These are phyloP conservation scores for Gnatocerus cornutus DNA, from an alignment of 2,888 invertebrate genomes.

Conservation along the genomic window DNA sequence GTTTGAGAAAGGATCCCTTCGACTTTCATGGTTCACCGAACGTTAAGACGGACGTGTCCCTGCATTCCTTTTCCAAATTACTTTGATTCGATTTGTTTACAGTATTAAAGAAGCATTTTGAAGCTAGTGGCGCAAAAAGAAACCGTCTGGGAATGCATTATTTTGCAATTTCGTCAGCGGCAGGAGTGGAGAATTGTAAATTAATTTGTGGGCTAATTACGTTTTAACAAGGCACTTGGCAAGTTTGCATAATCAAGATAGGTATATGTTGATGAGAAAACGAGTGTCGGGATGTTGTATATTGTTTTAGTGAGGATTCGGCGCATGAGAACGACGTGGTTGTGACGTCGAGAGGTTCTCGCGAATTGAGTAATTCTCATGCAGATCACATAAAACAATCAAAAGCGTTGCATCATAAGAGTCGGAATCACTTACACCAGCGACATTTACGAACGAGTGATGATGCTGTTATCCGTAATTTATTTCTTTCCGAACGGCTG, in stretches of 20 bases:
- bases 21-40: constrained; percentile 40
- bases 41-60: constrained; percentile 23
- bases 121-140: background rate
- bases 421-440: constrained; percentile 60
- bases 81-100: constrained; percentile 24
- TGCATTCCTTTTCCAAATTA: constrained; percentile 30
- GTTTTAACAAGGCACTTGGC: constrained; percentile 51
- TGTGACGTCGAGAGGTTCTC: constrained; percentile 39
- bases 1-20: constrained; percentile 52
- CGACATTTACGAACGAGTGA: constrained; percentile 60
- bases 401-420: constrained; percentile 56
- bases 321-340: constrained; percentile 22
- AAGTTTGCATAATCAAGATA: constrained; percentile 50
- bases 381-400: constrained; percentile 57
- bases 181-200: constrained; percentile 45
- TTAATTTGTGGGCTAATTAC: constrained; percentile 50
- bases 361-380: constrained; percentile 46
- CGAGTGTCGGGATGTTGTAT: constrained; percentile 42
- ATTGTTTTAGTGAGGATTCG: constrained; percentile 42
- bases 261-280: constrained; percentile 48
- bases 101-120: background rate
- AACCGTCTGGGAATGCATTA: constrained; percentile 16
- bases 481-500: constrained; percentile 64
- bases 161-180: constrained; percentile 38
- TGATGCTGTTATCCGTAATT: constrained; percentile 61